These are phyloP conservation scores for Drosophila phalerata DNA, from an alignment of 2,888 invertebrate species.

Conservation along the genomic window DNA sequence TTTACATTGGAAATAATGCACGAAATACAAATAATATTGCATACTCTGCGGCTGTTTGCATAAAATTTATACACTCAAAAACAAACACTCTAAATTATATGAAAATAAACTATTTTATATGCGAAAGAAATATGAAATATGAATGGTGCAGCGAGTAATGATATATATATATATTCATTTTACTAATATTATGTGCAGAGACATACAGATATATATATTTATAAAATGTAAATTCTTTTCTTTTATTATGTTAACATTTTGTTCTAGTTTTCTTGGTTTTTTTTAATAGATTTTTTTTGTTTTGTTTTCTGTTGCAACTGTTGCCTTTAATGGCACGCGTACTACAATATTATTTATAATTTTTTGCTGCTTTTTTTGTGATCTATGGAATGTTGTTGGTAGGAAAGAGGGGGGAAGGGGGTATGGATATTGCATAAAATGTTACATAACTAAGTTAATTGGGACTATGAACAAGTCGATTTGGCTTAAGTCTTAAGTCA, in stretches of 20 bases:
- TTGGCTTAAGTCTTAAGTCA: slow-evolving; percentile 68
- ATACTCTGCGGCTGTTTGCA: slow-evolving; percentile 60
- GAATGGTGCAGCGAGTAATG: slow-evolving; percentile 38
- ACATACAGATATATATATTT: slow-evolving; percentile 3
- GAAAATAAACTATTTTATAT: slow-evolving; percentile 40
- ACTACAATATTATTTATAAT: slow-evolving; percentile 58
- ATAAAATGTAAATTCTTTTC: slow-evolving; percentile 31
- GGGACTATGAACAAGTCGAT: slow-evolving; percentile 80
- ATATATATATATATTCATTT: slow-evolving; percentile 17
- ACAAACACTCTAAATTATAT: slow-evolving; percentile 63
- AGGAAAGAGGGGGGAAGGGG: neutral
- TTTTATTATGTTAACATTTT: slow-evolving; percentile 18
- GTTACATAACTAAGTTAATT: slow-evolving; percentile 67
- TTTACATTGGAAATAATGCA: slow-evolving; percentile 81
- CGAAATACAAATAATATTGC: slow-evolving; percentile 79
- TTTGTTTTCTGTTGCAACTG: slow-evolving; percentile 39
- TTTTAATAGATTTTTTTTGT: slow-evolving; percentile 7
- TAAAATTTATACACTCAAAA: slow-evolving; percentile 65
- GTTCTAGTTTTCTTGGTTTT: slow-evolving; percentile 11
- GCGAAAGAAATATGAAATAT: slow-evolving; percentile 38
- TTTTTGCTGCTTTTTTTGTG: slow-evolving; percentile 39
- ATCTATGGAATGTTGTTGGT: slow-evolving; percentile 25
- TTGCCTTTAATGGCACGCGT: slow-evolving; percentile 80
- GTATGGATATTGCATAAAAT: slow-evolving; percentile 1
- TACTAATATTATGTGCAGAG: slow-evolving; percentile 6